These are phyloP conservation scores for Thrips palmi DNA, from an alignment of 1,140 invertebrate genomes.

Conservation along the genomic window DNA sequence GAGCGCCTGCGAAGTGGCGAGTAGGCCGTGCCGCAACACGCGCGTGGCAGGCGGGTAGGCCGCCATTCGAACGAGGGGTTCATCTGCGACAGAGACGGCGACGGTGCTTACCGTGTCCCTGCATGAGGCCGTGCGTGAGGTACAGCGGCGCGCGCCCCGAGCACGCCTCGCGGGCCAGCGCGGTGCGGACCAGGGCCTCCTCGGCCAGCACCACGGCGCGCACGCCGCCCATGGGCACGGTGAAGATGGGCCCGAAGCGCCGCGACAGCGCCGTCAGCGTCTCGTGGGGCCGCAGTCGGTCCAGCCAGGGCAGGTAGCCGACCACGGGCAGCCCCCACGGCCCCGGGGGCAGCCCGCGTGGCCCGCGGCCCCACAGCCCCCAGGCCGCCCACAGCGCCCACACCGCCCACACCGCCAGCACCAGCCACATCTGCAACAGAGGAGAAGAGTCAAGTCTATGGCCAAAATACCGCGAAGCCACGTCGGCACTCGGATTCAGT, in stretches of 20 bases:
- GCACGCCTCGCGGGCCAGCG: constrained; percentile 46
- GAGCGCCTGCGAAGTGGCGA: too few species aligned
- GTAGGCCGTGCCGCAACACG: too few species aligned
- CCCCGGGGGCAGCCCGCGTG: constrained; percentile 45
- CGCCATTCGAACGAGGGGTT: too few species aligned
- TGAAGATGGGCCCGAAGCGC: constrained; percentile 51
- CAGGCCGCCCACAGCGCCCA: too few species aligned
- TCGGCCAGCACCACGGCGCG: constrained; percentile 57
- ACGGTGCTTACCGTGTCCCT: constrained; percentile 53
- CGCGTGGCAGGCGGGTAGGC: too few species aligned
- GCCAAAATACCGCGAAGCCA: too few species aligned
- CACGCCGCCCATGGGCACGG: constrained; percentile 48
- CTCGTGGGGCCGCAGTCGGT: constrained; percentile 42
- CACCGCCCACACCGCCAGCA: too few species aligned
- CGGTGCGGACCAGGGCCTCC: constrained; percentile 42
- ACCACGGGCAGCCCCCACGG: constrained; percentile 56
- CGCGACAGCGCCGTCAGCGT: constrained; percentile 41
- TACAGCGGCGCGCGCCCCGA: constrained; percentile 56
- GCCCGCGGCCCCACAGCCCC: too few species aligned
- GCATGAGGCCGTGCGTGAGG: constrained; percentile 68
- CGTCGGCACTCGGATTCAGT: too few species aligned
- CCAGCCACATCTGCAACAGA: too few species aligned
- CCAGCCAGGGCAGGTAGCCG: constrained; percentile 56
- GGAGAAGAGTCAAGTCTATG: too few species aligned
- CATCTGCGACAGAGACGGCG: too few species aligned